A percentile compares a stretch with the other conserved stretches of the same genome.
Conservation (phyloP, 2,797 vertebrate species). For the Macroramphosus scolopax region DNA sequence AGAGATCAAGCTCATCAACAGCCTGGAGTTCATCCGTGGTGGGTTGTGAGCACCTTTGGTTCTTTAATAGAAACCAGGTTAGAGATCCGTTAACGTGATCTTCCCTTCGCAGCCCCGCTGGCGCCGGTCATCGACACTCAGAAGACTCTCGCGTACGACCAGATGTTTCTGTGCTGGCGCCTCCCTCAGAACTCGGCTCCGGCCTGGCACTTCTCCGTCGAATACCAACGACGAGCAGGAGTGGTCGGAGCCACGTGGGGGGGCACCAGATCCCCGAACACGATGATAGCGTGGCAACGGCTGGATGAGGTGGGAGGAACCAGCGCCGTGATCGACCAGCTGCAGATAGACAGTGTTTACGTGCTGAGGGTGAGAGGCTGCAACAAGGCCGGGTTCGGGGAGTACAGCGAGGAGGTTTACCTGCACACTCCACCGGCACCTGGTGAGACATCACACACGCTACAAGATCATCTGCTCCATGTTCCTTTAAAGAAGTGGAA, state of each 20-base stretch:
- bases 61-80: background rate
- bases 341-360: conserved; percentile 91
- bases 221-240: conserved; percentile 86
- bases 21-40: conserved; percentile 90
- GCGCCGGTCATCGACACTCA: conserved; percentile 97
- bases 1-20: conserved; percentile 85
- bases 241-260: conserved; percentile 84
- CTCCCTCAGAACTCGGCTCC: conserved; percentile 92
- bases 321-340: conserved; percentile 86
- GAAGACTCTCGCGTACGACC: conserved; percentile 94
- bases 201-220: conserved; percentile 94
- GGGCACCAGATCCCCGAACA: conserved; percentile 81
- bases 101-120: conserved; percentile 80
- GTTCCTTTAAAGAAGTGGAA: background rate
- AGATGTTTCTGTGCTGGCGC: conserved; percentile 96
- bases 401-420: conserved; percentile 95
- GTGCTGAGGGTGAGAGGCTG: conserved; percentile 91
- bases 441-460: conserved; percentile 81
- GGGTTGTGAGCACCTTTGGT: conserved; percentile 5
- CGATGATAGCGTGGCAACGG: conserved; percentile 84
- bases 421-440: conserved; percentile 92
- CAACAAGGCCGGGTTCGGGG: conserved; percentile 94
- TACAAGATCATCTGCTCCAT: background rate
- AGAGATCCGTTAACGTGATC: background rate
- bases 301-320: conserved; percentile 90